Evolutionary conservation across 2,888 invertebrate genomes (phyloP), one percentile per base, ranked within the genome.

Genomic region (Eupithecia pulchellata): DNA sequence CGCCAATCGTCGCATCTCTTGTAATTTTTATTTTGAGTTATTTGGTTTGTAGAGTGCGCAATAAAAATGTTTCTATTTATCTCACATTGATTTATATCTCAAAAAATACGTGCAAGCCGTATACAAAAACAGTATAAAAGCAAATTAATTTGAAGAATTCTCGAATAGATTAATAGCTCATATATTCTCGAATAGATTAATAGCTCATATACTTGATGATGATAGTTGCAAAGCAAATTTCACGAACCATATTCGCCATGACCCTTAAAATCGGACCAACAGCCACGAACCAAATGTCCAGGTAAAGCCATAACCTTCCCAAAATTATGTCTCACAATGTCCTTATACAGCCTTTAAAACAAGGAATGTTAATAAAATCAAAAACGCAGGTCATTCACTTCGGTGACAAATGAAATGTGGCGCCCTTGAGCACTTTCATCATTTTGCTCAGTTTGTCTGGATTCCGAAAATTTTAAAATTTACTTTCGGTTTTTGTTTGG

Each of bases 301-400:
- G 74, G 72, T 69, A 75, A 66, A 65, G 69, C 67, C 64, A 64
- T 75, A 76, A 77, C 77, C 77, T 76, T 72, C 67, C 71, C 57
- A 71, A 68, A 72, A 67, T 61, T 75, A 67, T 64, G 65, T 77
- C 68, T 73, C 66, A 69, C 64, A 74, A 13, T 47, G 73, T 75
- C 75, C 74, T 71, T 47, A 68, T 64, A 74, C 75, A 76, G 47
- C 78, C 70, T 78, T 77, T 73, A 64, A 75, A 76, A 73, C 58
- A 74, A 71, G 75, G 77, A 81, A 80, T 84, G 74, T 73, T 76
- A 81, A 81, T 76, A 77, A 80, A 80, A 69, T 72, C 30, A 74
- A 77, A 81, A 80, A 79, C 77, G 34, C 78, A 80, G 84, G 78
- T 82, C 78, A 68, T 72, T 72, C 71, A 79, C 78, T 71, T 64